phyloP scores from a whole-genome alignment of 2,797 vertebrate genomes.

The Cossypha heuglini region DNA sequence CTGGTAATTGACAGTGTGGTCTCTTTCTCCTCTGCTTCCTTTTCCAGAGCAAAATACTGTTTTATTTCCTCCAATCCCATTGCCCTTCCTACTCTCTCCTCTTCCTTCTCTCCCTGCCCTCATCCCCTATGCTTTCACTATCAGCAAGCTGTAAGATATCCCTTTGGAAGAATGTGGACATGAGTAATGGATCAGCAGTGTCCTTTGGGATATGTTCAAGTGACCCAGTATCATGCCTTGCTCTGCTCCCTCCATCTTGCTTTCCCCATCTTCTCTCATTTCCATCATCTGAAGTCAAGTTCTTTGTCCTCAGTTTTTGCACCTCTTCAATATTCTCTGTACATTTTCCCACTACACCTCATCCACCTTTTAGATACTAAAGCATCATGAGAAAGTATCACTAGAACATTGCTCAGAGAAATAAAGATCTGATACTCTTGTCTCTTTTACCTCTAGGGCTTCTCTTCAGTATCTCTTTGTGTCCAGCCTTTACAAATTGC shows the following conservation, averaged over 20 bases:
- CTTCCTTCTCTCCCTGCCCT: neutral
- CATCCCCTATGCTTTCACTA: neutral
- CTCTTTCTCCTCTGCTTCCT: neutral
- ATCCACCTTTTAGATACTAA: neutral
- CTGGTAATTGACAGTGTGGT: constrained; percentile 77
- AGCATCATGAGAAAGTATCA: neutral
- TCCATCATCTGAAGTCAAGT: neutral
- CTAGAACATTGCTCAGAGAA: neutral
- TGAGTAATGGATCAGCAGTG: neutral
- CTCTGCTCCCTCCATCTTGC: neutral
- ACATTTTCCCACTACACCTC: neutral
- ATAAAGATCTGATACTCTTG: neutral
- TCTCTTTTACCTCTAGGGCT: neutral
- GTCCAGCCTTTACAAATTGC: neutral
- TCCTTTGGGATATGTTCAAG: neutral
- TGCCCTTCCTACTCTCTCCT: neutral
- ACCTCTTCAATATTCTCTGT: neutral
- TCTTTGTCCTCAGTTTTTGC: neutral
- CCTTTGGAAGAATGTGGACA: neutral
- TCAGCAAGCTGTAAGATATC: neutral
- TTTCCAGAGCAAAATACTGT: neutral
- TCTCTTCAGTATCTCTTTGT: neutral
- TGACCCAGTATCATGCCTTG: neutral
- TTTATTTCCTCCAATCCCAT: neutral
- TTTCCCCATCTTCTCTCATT: neutral